phyloP scores from a whole-genome alignment of 2,888 invertebrate genomes.

The Deilephila elpenor region DNA sequence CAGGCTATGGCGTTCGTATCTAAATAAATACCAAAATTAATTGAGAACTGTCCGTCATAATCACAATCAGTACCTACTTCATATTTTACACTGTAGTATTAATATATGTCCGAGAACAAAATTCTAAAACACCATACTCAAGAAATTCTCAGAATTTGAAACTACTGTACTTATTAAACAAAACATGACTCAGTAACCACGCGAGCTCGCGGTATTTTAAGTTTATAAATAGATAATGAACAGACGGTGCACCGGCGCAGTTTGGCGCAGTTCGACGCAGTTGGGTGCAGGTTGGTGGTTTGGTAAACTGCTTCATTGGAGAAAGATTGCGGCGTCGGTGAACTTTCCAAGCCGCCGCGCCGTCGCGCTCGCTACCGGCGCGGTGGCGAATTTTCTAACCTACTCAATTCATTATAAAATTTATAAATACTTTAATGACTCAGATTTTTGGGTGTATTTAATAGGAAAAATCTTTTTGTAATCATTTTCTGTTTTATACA shows the following conservation, averaged over 20 bases:
- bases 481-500: too few relatives aligned
- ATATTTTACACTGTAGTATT: too few relatives aligned
- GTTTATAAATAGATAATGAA: slow-evolving; percentile 76
- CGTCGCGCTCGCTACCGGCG: slow-evolving; percentile 22
- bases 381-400: background rate
- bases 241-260: slow-evolving; percentile 53
- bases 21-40: too few relatives aligned
- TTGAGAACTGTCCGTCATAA: too few relatives aligned
- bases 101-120: too few relatives aligned
- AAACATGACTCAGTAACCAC: background rate
- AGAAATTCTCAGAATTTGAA: too few relatives aligned
- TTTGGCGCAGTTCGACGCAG: slow-evolving; percentile 45
- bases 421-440: too few relatives aligned
- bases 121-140: too few relatives aligned
- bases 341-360: slow-evolving; percentile 46
- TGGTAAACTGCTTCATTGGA: slow-evolving; percentile 74
- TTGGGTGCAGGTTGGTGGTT: slow-evolving; percentile 57
- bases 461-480: too few relatives aligned
- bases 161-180: background rate
- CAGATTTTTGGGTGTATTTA: too few relatives aligned
- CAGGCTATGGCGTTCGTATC: too few relatives aligned
- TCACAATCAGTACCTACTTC: too few relatives aligned
- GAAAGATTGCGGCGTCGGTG: slow-evolving; percentile 69
- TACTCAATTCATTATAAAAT: background rate
- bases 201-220: slow-evolving; percentile 64